Percentiles rank a stretch among this genome's conserved stretches.
Evolutionary conservation across 2,888 invertebrate species (phyloP).

Genomic region (Apamea sordens): DNA sequence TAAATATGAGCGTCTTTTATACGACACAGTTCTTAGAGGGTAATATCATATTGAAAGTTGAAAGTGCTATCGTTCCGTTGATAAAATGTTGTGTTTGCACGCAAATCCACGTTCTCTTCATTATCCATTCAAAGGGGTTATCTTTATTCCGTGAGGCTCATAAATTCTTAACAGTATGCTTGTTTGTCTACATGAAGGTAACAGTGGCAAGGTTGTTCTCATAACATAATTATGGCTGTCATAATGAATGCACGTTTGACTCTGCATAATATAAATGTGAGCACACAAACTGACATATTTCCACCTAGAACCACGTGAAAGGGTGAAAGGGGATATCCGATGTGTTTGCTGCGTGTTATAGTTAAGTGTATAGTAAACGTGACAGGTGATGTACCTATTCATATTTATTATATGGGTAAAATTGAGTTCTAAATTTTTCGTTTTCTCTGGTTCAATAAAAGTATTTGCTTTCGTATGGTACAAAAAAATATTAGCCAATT

Average conservation of each 20-base stretch:
- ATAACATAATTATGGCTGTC: slow-evolving; percentile 72
- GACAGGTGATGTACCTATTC: slow-evolving; percentile 53
- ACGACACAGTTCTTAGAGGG: slow-evolving; percentile 14
- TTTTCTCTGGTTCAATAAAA: neutral
- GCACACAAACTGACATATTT: slow-evolving; percentile 62
- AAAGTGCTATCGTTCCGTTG: slow-evolving; percentile 51
- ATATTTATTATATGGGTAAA: slow-evolving; percentile 24
- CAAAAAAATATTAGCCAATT: neutral
- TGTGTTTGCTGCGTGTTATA: slow-evolving; percentile 58
- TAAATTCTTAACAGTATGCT: slow-evolving; percentile 26
- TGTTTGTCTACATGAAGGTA: slow-evolving; percentile 26
- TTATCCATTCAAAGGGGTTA: slow-evolving; percentile 14
- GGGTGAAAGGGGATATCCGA: slow-evolving; percentile 58
- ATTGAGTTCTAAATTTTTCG: neutral
- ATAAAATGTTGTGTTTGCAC: slow-evolving; percentile 62
- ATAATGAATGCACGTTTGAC: slow-evolving; percentile 66
- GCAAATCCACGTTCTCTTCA: slow-evolving; percentile 57
- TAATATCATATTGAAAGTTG: slow-evolving; percentile 50
- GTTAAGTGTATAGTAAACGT: slow-evolving; percentile 67
- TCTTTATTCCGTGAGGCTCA: slow-evolving; percentile 5
- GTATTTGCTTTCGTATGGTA: neutral
- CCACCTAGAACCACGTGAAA: slow-evolving; percentile 60
- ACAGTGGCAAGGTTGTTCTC: slow-evolving; percentile 59
- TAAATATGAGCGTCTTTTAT: slow-evolving; percentile 35
- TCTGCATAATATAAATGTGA: slow-evolving; percentile 67